These are phyloP conservation scores for Capitulum mitella DNA, from an alignment of 2,888 invertebrate genomes.

Conservation along the genomic window DNA sequence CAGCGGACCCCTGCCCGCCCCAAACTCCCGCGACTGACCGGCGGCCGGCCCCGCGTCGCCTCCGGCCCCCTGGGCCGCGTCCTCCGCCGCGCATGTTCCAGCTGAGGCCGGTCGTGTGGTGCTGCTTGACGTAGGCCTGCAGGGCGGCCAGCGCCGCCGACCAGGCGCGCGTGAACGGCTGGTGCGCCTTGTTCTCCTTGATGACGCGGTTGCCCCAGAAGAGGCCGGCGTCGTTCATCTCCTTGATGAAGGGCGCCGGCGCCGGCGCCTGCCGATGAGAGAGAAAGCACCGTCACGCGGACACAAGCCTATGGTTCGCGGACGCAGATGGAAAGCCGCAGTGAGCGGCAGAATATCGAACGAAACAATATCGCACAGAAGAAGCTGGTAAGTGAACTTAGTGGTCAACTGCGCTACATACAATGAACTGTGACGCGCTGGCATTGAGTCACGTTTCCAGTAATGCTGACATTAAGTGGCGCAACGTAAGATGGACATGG, in stretches of 20 bases:
- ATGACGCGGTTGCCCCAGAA: constrained; percentile 97
- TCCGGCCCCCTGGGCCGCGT: constrained; percentile 24
- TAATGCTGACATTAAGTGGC: no score
- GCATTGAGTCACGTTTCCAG: no score
- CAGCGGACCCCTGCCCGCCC: neutral
- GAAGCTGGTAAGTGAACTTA: no score
- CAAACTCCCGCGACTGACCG: constrained; percentile 5
- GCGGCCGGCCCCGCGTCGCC: constrained; percentile 31
- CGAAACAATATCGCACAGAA: no score
- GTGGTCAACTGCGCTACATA: no score
- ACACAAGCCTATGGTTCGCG: no score
- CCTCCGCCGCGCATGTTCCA: constrained; percentile 53
- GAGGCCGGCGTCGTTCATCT: constrained; percentile 96
- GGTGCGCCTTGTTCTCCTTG: constrained; percentile 56
- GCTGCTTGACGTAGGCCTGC: constrained; percentile 83
- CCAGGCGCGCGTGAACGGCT: constrained; percentile 59
- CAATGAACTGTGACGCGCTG: no score
- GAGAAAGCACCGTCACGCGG: no score
- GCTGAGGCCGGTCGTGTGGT: constrained; percentile 93
- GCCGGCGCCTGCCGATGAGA: constrained; percentile 73
- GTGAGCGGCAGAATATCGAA: no score
- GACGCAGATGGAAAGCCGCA: no score
- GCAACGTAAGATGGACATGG: no score
- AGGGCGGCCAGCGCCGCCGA: constrained; percentile 73
- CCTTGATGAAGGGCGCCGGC: constrained; percentile 93